Percentiles rank a stretch among this genome's conserved stretches.
These are phyloP conservation scores for Psococerastis gibbosa DNA, from an alignment of 2,888 invertebrate species.

Conservation along the genomic window DNA sequence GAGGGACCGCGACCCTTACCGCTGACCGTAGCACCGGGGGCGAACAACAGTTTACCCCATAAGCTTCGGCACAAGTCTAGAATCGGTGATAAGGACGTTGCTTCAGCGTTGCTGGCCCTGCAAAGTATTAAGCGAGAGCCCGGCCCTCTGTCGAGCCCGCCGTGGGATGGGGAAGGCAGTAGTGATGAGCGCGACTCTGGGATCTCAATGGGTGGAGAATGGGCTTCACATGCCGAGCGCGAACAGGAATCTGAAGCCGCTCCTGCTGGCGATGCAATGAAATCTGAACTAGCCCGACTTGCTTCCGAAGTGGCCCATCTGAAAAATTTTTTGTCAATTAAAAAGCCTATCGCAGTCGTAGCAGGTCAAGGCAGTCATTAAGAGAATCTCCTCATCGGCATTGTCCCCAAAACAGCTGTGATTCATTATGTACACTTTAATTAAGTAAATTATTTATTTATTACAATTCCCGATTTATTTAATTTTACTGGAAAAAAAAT, in stretches of 20 bases:
- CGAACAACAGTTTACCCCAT: conserved; percentile 66
- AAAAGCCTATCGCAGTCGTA: conserved; percentile 3
- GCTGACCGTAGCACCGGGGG: conserved; percentile 27
- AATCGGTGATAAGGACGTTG: conserved; percentile 70
- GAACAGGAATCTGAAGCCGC: conserved; percentile 37
- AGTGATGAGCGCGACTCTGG: conserved; percentile 82
- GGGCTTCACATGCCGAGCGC: conserved; percentile 20
- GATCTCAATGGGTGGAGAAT: conserved; percentile 50
- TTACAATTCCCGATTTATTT: too few species aligned
- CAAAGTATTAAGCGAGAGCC: conserved; percentile 79
- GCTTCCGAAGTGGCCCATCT: conserved; percentile 83
- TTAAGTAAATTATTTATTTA: too few species aligned
- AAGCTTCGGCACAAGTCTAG: conserved; percentile 84
- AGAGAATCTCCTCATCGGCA: too few species aligned
- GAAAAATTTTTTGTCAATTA: neutral
- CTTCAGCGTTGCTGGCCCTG: conserved; percentile 48
- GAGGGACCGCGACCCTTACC: conserved; percentile 26
- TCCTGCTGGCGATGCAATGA: conserved; percentile 37
- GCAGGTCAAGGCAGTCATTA: too few species aligned
- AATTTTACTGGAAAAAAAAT: too few species aligned
- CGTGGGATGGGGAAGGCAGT: conserved; percentile 77
- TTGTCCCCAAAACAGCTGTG: too few species aligned
- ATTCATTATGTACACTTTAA: too few species aligned
- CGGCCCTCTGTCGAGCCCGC: conserved; percentile 55
- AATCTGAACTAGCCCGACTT: conserved; percentile 68